phyloP scores from a whole-genome alignment of 2,797 vertebrate genomes.

The Anniella stebbinsi region DNA sequence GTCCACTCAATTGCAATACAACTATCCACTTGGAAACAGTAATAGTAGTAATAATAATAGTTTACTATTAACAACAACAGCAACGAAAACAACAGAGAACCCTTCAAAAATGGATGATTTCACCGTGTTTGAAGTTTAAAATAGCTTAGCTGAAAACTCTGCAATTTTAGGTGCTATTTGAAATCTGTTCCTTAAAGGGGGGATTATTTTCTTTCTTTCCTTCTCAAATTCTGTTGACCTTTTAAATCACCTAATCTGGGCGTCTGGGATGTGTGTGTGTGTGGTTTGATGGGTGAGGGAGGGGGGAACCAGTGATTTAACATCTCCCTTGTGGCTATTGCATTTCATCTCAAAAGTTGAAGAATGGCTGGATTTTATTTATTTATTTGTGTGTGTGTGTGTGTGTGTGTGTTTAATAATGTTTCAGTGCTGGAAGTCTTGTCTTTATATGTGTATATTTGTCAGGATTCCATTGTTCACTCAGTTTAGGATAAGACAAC shows the following conservation, averaged over 20 bases:
- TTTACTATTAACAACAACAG: conserved; percentile 18
- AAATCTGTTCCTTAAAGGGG: conserved; percentile 40
- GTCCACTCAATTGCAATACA: conserved; percentile 1
- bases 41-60: conserved; percentile 32
- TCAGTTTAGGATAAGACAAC: conserved; percentile 29
- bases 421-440: conserved; percentile 39
- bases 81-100: conserved; percentile 14
- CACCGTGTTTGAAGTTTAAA: conserved; percentile 50
- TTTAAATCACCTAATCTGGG: conserved; percentile 49
- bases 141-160: conserved; percentile 25
- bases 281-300: not conserved
- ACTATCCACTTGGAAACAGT: conserved; percentile 23
- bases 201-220: not conserved
- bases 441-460: conserved; percentile 15
- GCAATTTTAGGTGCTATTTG: conserved; percentile 43
- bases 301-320: conserved; percentile 36
- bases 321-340: conserved; percentile 22
- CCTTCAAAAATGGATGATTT: conserved; percentile 46
- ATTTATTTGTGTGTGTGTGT: too few species aligned
- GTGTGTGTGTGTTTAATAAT: too few species aligned
- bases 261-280: conserved; percentile 9
- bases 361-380: conserved; percentile 46
- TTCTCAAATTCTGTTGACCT: conserved; percentile 54
- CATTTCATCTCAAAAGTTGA: conserved; percentile 19
- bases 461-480: conserved; percentile 27